These are phyloP conservation scores for Lepidochitona cinerea DNA, from an alignment of 2,888 invertebrate species.

Conservation along the genomic window DNA sequence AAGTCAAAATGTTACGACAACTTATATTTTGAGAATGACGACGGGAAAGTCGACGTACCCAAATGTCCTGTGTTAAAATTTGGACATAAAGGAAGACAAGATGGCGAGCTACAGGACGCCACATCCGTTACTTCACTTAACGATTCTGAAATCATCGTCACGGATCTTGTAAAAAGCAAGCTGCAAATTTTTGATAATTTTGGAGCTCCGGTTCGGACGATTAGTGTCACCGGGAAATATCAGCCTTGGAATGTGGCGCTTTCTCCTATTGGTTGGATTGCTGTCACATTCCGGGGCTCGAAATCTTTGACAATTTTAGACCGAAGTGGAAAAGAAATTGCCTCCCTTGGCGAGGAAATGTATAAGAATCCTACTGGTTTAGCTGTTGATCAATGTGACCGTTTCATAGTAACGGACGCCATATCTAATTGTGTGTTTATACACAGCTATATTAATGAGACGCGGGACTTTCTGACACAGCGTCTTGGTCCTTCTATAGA, in stretches of 20 bases:
- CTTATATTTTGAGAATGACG: neutral
- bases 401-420: conserved; percentile 71
- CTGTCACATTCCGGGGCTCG: conserved; percentile 45
- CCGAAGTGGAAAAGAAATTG: conserved; percentile 32
- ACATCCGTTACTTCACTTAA: conserved; percentile 32
- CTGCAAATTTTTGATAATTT: conserved; percentile 43
- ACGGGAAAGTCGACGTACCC: neutral
- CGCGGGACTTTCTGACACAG: neutral
- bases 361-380: conserved; percentile 55
- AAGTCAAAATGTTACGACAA: neutral
- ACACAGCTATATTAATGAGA: neutral
- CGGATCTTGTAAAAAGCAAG: conserved; percentile 53
- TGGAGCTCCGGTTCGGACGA: conserved; percentile 38
- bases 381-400: conserved; percentile 56
- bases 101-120: conserved; percentile 40
- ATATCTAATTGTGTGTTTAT: conserved; percentile 68
- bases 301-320: conserved; percentile 44
- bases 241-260: conserved; percentile 51
- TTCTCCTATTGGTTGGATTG: conserved; percentile 42
- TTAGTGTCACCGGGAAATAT: conserved; percentile 34
- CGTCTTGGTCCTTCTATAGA: conserved; percentile 20
- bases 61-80: conserved; percentile 14
- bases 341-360: conserved; percentile 41
- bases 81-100: conserved; percentile 32
- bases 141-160: conserved; percentile 44